A percentile compares a stretch with the other conserved stretches of the same genome.
Conservation (phyloP, 2,888 invertebrate species). For the Eurytoma adleriae region DNA sequence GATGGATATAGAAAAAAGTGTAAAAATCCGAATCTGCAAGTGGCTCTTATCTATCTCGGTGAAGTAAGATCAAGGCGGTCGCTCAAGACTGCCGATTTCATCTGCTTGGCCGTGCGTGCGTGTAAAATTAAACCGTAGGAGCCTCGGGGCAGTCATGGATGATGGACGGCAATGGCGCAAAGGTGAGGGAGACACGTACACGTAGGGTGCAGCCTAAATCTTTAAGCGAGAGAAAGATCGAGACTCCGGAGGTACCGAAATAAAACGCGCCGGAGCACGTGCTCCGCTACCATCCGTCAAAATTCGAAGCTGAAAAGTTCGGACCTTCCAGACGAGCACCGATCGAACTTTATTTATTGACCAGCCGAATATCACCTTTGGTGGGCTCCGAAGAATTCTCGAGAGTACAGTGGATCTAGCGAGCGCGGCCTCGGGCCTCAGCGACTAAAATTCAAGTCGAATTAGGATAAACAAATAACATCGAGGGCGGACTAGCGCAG, state of each 20-base stretch:
- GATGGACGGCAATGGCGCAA: conserved; percentile 23
- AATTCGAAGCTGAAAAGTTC: neutral
- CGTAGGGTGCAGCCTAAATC: conserved; percentile 44
- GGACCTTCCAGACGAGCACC: conserved; percentile 13
- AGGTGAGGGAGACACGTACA: neutral
- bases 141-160: neutral
- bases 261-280: conserved; percentile 39
- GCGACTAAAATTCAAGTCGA: conserved; percentile 50
- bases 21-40: neutral
- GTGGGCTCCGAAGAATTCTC: no score
- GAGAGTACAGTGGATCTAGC: no score
- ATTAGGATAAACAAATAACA: conserved; percentile 54
- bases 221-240: conserved; percentile 1
- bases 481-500: neutral
- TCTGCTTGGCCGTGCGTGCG: neutral
- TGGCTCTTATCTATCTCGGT: neutral
- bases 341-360: conserved; percentile 54
- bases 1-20: neutral
- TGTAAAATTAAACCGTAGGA: conserved; percentile 39
- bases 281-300: conserved; percentile 38
- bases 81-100: neutral
- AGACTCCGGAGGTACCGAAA: conserved; percentile 24
- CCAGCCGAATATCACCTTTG: neutral
- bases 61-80: neutral
- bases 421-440: neutral